Evolutionary conservation across 2,113 vertebrate species (phyloP), one percentile per base, ranked within the genome.

Genomic region (Stercorarius parasiticus): DNA sequence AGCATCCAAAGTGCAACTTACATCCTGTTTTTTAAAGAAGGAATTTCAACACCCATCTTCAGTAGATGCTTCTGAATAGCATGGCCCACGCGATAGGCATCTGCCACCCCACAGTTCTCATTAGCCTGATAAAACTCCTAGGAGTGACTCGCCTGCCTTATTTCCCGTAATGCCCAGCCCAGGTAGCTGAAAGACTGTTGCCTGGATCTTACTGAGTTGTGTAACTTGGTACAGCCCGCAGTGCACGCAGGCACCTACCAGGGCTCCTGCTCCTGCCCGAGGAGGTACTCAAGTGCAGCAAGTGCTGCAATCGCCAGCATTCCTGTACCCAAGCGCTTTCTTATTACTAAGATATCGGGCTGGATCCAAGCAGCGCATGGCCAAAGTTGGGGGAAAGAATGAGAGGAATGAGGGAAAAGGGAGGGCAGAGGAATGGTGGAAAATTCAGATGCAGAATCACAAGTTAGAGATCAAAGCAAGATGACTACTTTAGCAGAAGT

Each of bases 241-340:
- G 45, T 11, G 2, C 12, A 2, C 42, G 11, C 23, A 29, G 43
- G 23, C 43, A 18, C 26, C 55, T 40, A 14, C 38, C 23, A 4
- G 58, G 19, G n/a, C 58, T 30, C 82, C 80, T 8, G 2, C 55
- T 82, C 64, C 71, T 23, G 42, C 36, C 25, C 5, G 0, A 25
- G 66, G n/a, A 25, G 42, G 30, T 21, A 22, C 47, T 11, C 47
- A 49, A 22, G 47, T 49, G 21, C 47, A 49, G 22, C 15, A 32
- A 67, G 15, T 1, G 7, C 40, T 8, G 12, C 52, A 9, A 5
- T 3, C 1, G 0, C 32, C 16, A 0, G 40, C 18, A 5, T 5
- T 26, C 6, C 65, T 16, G 12, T 4, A 1, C 53, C 38, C 53
- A 14, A 55, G 36, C 4, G 5, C 81, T 30, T 42, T 3, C 34